Evolutionary conservation across 1,140 invertebrate genomes (phyloP).

Genomic region (Bombus consobrinus): DNA sequence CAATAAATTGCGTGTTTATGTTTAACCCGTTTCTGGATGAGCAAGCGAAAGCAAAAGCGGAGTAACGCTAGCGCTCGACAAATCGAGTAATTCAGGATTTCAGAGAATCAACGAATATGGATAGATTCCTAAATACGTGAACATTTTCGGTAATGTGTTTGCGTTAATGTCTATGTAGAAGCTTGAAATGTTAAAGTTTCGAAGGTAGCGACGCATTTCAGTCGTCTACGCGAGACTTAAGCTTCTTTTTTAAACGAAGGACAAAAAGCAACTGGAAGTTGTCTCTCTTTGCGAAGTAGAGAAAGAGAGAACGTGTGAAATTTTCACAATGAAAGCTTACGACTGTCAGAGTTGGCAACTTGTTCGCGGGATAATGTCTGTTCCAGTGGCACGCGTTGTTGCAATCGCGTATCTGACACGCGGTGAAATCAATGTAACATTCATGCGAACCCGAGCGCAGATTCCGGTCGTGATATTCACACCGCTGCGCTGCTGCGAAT

Average conservation of each 20-base stretch:
- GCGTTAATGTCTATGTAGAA: too few species aligned
- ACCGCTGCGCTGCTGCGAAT: background rate
- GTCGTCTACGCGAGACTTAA: background rate
- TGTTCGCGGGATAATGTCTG: constrained; percentile 37
- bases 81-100: too few species aligned
- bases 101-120: too few species aligned
- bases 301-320: background rate
- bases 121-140: too few species aligned
- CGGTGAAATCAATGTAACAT: constrained; percentile 30
- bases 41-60: too few species aligned
- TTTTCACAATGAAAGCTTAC: constrained; percentile 20
- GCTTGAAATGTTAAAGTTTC: too few species aligned
- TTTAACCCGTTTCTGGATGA: too few species aligned
- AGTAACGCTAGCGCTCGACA: too few species aligned
- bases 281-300: background rate
- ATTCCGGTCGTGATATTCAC: constrained; percentile 17
- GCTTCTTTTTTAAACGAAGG: background rate
- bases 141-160: too few species aligned
- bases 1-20: too few species aligned
- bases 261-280: background rate
- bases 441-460: background rate
- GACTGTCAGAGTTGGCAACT: constrained; percentile 33
- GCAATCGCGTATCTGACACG: constrained; percentile 36
- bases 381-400: constrained; percentile 23
- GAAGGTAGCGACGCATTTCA: background rate